Conservation (phyloP, 2,113 vertebrate genomes). For the Eulemur rufifrons region DNA sequence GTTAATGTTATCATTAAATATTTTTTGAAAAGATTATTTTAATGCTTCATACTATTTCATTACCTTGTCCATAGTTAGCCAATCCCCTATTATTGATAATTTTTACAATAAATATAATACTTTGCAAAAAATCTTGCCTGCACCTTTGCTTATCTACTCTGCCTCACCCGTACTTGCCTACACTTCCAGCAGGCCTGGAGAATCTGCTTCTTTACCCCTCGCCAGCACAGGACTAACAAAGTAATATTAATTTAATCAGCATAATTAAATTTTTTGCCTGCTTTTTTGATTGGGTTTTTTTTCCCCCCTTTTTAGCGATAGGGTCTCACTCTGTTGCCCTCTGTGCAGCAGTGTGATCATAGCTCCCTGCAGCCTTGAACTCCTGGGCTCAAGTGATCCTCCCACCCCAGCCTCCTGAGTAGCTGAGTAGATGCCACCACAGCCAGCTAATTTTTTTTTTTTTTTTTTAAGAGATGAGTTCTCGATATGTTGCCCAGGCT, state of each 20-base stretch:
- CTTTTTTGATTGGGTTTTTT: too few relatives aligned
- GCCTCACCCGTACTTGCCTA: background rate
- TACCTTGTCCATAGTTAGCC: background rate
- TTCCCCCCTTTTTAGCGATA: too few relatives aligned
- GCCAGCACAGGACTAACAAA: background rate
- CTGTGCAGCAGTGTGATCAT: too few relatives aligned
- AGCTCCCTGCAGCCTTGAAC: too few relatives aligned
- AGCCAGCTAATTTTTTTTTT: too few relatives aligned
- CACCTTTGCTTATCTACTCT: background rate
- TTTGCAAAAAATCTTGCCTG: background rate
- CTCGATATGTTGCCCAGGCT: too few relatives aligned
- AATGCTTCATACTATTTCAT: background rate
- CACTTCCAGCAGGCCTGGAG: background rate
- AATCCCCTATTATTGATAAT: background rate
- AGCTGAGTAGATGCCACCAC: too few relatives aligned
- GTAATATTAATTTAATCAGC: background rate
- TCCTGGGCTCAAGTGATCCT: too few relatives aligned
- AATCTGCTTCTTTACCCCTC: background rate
- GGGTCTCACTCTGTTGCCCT: too few relatives aligned
- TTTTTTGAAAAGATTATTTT: constrained; percentile 24
- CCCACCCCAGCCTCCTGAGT: too few relatives aligned
- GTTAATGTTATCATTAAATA: constrained; percentile 8
- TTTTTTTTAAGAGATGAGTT: too few relatives aligned
- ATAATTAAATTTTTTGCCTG: background rate
- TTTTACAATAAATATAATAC: background rate